A percentile compares a stretch with the other conserved stretches of the same genome.
Evolutionary conservation across 2,888 invertebrate genomes (phyloP).

Genomic region (Athripsodes cinereus): DNA sequence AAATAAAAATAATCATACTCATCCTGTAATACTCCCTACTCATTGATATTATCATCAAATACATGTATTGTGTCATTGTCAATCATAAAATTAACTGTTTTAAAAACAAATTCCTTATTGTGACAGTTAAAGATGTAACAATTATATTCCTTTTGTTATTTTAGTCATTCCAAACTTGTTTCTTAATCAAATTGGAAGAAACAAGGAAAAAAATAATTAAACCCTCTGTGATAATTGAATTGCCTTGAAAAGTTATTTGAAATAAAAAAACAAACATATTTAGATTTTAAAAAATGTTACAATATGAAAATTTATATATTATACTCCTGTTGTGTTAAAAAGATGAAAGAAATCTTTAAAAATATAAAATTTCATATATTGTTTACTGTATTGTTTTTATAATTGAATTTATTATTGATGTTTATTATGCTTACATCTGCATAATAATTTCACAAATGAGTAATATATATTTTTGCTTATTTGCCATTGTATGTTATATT

Average conservation of each 20-base stretch:
- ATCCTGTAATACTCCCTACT: too few relatives aligned
- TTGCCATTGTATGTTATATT: conserved; percentile 1
- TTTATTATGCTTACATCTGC: neutral
- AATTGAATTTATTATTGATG: conserved; percentile 4
- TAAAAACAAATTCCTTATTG: conserved; percentile 14
- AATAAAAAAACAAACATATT: neutral
- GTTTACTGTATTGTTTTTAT: conserved; percentile 6
- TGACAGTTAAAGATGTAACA: too few relatives aligned
- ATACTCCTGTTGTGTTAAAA: neutral
- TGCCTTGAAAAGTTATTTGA: neutral
- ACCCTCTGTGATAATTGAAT: neutral
- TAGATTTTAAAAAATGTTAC: too few relatives aligned
- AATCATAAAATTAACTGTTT: neutral
- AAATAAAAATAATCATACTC: too few relatives aligned
- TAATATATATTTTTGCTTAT: neutral
- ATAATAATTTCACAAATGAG: neutral
- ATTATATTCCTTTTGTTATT: neutral
- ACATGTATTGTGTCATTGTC: neutral
- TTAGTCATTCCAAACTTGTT: conserved; percentile 17
- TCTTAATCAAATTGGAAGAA: neutral
- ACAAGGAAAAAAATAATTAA: neutral
- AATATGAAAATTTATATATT: too few relatives aligned
- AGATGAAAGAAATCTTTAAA: neutral
- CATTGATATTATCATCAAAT: neutral
- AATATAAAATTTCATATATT: neutral